Evolutionary conservation across 1,140 invertebrate genomes (phyloP).

Genomic region (Lepidurus packardi): DNA sequence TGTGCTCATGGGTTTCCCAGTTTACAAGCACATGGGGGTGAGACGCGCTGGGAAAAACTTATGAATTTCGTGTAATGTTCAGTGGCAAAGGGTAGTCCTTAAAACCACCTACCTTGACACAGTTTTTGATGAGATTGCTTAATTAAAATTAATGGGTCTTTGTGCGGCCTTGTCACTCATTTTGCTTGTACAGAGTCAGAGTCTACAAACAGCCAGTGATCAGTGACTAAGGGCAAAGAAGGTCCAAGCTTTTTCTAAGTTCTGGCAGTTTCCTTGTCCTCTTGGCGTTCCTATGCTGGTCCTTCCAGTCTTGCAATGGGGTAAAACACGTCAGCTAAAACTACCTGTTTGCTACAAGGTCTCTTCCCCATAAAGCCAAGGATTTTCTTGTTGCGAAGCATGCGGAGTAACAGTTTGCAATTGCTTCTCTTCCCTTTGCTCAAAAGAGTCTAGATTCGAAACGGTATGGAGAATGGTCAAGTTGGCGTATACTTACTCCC

Average conservation of each 20-base stretch:
- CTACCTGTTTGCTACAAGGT: slow-evolving; percentile 23
- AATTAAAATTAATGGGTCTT: not conserved
- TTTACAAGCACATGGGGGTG: not conserved
- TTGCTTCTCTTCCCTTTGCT: not conserved
- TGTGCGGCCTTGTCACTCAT: not conserved
- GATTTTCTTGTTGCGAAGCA: slow-evolving; percentile 11
- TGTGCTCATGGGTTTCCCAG: not conserved
- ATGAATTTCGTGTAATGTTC: not conserved
- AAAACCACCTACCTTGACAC: slow-evolving; percentile 5
- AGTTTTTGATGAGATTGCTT: not conserved
- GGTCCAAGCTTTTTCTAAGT: not conserved
- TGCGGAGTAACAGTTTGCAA: not conserved
- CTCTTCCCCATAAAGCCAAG: not conserved
- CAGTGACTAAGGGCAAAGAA: not conserved
- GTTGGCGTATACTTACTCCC: slow-evolving; percentile 28
- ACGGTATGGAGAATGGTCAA: not conserved
- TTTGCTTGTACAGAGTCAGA: not conserved
- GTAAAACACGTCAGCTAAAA: not conserved
- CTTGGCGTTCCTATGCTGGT: not conserved
- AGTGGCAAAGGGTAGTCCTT: too few species aligned
- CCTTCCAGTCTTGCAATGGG: not conserved
- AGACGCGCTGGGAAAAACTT: not conserved
- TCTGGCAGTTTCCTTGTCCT: not conserved
- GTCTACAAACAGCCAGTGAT: not conserved
- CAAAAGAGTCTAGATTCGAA: not conserved